Percentiles rank a stretch among this genome's conserved stretches.
phyloP scores from a whole-genome alignment of 37 sponge, comb jelly and placozoan genomes.

The Aphrocallistes beatrix region DNA sequence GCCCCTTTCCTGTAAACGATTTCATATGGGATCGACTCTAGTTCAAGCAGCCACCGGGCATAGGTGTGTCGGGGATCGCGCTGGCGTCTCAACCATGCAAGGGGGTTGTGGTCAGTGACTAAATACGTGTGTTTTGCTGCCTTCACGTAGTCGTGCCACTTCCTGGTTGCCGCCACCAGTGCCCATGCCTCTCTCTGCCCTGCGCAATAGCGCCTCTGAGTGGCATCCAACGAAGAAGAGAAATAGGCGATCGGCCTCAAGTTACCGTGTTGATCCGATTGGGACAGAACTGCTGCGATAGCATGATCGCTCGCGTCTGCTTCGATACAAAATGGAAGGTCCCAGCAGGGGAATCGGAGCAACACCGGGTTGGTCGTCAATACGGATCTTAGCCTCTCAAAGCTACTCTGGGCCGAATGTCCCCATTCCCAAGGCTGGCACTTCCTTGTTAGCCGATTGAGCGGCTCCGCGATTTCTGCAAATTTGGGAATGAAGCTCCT shows the following conservation, averaged over 20 bases:
- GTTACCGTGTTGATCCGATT: neutral
- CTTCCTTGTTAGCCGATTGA: neutral
- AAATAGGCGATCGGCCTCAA: neutral
- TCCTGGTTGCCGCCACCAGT: neutral
- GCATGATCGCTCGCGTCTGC: neutral
- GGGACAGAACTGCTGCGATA: neutral
- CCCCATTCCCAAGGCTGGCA: neutral
- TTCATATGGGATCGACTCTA: neutral
- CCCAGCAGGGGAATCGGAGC: neutral
- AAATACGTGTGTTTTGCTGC: neutral
- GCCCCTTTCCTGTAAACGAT: neutral
- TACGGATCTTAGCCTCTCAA: neutral
- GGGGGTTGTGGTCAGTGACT: conserved; percentile 15
- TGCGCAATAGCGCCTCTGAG: neutral
- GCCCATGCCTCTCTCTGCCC: neutral
- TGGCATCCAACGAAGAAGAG: neutral
- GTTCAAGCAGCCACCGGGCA: neutral
- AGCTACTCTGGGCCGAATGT: neutral
- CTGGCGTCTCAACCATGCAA: conserved; percentile 26
- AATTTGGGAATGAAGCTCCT: neutral
- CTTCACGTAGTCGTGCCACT: neutral
- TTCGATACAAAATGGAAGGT: neutral
- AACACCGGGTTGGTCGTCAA: neutral
- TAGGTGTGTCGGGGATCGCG: conserved; percentile 23
- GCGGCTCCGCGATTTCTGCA: neutral